phyloP scores from a whole-genome alignment of 2,888 invertebrate species.

The Hypselothyrea guttata region DNA sequence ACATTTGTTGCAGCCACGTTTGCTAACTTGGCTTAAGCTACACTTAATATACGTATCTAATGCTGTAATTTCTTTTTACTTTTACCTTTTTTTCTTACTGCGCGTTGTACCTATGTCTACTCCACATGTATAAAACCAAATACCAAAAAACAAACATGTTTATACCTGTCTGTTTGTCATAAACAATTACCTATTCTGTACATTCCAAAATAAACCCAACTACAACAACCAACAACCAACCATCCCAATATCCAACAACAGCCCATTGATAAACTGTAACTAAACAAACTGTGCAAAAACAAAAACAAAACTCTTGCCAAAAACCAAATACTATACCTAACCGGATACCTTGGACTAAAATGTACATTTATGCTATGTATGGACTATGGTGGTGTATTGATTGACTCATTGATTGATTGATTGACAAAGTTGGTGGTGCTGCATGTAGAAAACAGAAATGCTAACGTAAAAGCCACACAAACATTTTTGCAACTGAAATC shows the following conservation, averaged over 20 bases:
- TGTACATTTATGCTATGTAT: slow-evolving; percentile 41
- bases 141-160: slow-evolving; percentile 29
- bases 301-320: slow-evolving; percentile 53
- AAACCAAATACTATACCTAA: slow-evolving; percentile 23
- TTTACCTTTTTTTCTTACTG: slow-evolving; percentile 72
- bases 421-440: slow-evolving; percentile 62
- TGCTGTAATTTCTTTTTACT: slow-evolving; percentile 77
- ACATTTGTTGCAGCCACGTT: slow-evolving; percentile 3
- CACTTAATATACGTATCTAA: slow-evolving; percentile 76
- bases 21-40: slow-evolving; percentile 26
- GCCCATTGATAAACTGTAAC: slow-evolving; percentile 68
- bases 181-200: slow-evolving; percentile 63
- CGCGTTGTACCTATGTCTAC: slow-evolving; percentile 73
- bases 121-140: slow-evolving; percentile 40
- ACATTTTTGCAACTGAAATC: neutral
- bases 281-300: slow-evolving; percentile 60
- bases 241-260: slow-evolving; percentile 43
- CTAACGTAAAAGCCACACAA: slow-evolving; percentile 47
- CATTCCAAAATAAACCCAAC: slow-evolving; percentile 48
- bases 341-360: slow-evolving; percentile 50
- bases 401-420: slow-evolving; percentile 59
- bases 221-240: slow-evolving; percentile 33
- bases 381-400: slow-evolving; percentile 67
- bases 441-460: slow-evolving; percentile 57
- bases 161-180: slow-evolving; percentile 57